Evolutionary conservation across 2,113 vertebrate species (phyloP).

Genomic region (Lucifuga dentata): DNA sequence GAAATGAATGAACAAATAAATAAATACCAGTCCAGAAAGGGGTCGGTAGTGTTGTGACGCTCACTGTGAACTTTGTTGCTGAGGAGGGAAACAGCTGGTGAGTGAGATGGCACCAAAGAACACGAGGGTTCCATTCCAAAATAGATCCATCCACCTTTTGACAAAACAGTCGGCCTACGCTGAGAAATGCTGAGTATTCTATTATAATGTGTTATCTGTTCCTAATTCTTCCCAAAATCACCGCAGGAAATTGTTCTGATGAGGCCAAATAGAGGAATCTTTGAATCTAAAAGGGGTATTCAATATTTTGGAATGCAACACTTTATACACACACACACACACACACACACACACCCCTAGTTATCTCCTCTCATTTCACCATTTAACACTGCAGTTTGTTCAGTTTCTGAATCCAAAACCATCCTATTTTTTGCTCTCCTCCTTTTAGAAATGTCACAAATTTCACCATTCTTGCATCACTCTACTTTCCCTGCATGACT

Average conservation of each 20-base stretch:
- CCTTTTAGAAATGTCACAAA: slow-evolving; percentile 22
- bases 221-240: no score
- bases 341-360: slow-evolving; percentile 33
- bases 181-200: background rate
- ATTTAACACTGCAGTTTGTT: slow-evolving; percentile 4
- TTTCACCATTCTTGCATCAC: slow-evolving; percentile 51
- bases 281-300: slow-evolving; percentile 1
- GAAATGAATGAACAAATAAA: slow-evolving; percentile 83
- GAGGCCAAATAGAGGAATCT: no score
- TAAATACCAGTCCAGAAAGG: slow-evolving; percentile 88
- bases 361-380: background rate
- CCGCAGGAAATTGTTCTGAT: no score
- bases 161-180: slow-evolving; percentile 2
- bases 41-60: slow-evolving; percentile 83
- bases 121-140: slow-evolving; percentile 74
- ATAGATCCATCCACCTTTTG: slow-evolving; percentile 29
- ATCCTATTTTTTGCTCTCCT: slow-evolving; percentile 13
- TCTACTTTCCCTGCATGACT: background rate
- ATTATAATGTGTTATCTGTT: background rate
- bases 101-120: slow-evolving; percentile 78
- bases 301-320: slow-evolving; percentile 74
- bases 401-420: slow-evolving; percentile 14
- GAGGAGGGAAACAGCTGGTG: slow-evolving; percentile 87
- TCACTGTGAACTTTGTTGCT: slow-evolving; percentile 87
- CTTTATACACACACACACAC: slow-evolving; percentile 39